A percentile compares a stretch with the other conserved stretches of the same genome.
Evolutionary conservation across 1,140 invertebrate species (phyloP).

Genomic region (Macrosteles quadrilineatus): DNA sequence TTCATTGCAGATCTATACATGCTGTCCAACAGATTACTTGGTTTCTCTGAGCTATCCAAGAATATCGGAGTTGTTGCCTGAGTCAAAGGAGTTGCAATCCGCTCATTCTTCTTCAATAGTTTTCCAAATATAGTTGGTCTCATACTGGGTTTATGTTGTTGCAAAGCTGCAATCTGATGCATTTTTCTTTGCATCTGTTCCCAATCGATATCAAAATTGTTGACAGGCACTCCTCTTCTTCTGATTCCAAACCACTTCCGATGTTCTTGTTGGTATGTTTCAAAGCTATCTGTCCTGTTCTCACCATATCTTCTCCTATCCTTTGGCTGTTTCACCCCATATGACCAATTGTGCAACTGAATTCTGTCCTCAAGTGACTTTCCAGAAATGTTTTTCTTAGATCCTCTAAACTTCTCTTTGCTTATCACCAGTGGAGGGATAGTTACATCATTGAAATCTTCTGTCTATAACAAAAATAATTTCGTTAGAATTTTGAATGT

Average conservation of each 20-base stretch:
- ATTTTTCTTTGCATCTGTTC: neutral
- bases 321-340: neutral
- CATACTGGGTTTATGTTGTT: neutral
- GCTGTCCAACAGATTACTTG: neutral
- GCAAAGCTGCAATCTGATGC: neutral
- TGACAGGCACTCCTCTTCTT: neutral
- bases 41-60: too few species aligned
- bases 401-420: neutral
- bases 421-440: too few species aligned
- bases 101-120: neutral
- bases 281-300: neutral
- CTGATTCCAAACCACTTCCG: neutral
- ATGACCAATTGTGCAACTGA: neutral
- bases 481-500: too few species aligned
- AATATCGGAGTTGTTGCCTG: too few species aligned
- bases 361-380: neutral
- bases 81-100: neutral
- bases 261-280: constrained; percentile 6
- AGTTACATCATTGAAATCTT: too few species aligned
- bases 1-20: neutral
- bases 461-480: too few species aligned
- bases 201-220: constrained; percentile 1
- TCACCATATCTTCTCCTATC: neutral
- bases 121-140: neutral
- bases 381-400: neutral